Conservation (phyloP, 2,888 invertebrate genomes). For the Laspeyria flexula region DNA sequence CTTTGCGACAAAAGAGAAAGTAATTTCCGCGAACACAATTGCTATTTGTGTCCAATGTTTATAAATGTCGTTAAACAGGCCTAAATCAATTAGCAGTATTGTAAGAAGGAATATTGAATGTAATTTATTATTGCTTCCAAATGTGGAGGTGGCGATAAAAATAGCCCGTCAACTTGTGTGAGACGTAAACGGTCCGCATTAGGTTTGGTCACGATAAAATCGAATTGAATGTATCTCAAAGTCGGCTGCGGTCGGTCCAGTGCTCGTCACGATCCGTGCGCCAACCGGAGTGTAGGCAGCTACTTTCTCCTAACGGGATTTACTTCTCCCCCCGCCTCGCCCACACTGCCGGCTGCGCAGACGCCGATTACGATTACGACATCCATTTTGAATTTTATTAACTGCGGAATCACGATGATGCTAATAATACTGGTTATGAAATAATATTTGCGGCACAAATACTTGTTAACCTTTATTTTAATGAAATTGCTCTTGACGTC, state of each 20-base stretch:
- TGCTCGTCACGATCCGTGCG: slow-evolving; percentile 70
- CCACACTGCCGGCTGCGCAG: slow-evolving; percentile 50
- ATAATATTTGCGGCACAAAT: slow-evolving; percentile 54
- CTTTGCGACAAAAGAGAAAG: slow-evolving; percentile 63
- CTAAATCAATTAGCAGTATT: slow-evolving; percentile 21
- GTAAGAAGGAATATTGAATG: slow-evolving; percentile 20
- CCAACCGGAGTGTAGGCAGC: slow-evolving; percentile 73
- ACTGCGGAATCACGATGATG: slow-evolving; percentile 66
- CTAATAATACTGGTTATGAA: slow-evolving; percentile 63
- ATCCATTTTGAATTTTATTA: slow-evolving; percentile 74
- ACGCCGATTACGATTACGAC: slow-evolving; percentile 70
- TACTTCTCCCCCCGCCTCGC: slow-evolving; percentile 52
- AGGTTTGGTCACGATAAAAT: slow-evolving; percentile 63
- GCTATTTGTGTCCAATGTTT: slow-evolving; percentile 38
- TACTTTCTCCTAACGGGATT: slow-evolving; percentile 85
- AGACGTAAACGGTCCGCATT: slow-evolving; percentile 49
- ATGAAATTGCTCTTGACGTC: slow-evolving; percentile 37
- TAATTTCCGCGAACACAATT: slow-evolving; percentile 39
- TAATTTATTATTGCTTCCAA: slow-evolving; percentile 13
- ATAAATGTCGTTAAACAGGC: slow-evolving; percentile 18
- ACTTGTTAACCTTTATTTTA: slow-evolving; percentile 47
- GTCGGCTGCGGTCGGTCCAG: slow-evolving; percentile 62
- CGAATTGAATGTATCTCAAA: slow-evolving; percentile 65
- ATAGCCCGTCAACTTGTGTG: slow-evolving; percentile 43
- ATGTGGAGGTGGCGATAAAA: slow-evolving; percentile 47